Base-by-base conservation (phyloP, 1,140 invertebrate genomes). In the Lanistes nyassanus region DNA sequence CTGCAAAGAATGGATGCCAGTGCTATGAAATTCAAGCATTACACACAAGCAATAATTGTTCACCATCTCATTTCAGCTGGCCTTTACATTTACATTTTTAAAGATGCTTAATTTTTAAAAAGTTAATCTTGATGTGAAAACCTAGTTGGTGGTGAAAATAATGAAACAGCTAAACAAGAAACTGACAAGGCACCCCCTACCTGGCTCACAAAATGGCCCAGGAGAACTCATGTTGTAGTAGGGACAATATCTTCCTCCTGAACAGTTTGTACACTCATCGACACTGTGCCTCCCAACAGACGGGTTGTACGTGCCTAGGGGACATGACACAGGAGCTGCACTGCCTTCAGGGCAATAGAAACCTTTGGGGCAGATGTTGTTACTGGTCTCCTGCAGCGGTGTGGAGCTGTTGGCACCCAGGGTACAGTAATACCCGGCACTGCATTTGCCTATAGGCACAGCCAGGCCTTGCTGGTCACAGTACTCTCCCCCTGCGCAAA, bases 381-480 rank as follows among this genome's bases (percentile, higher is more conserved):
- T 83, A 72, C 84, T 66, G 13, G 51, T 36, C 13, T 81, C 70
- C 47, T 82, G 77, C 7, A 79, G 66, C 16, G 87, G 87, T 26
- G 83, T 82, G 36, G 81, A 81, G 60, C 81, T 85, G 68, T 83
- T 82, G 29, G 87, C 77, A 19, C 87, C 86, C 67, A 56, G 72
- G 21, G 76, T 82, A 72, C 87, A 88, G 80, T 74, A 88, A 60
- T 85, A 88, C 0, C 87, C 84, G 21, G 86, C 81, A 62, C 67
- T 67, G 80, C 87, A 88, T 36, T 58, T 39, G 21, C 83, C 87
- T 55, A 78, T 81, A 4, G 86, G 85, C 42, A 67, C 39, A 39
- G 39, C 58, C 1, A 86, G 75, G n/a, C 86, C 86, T 21, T 74
- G 68, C 36, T 77, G 74, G 53, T 84, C 84, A 79, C 87, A 88